Percentiles rank a stretch among this genome's conserved stretches.
Conservation (phyloP, 2,797 vertebrate genomes). For the Hippoglossus hippoglossus region DNA sequence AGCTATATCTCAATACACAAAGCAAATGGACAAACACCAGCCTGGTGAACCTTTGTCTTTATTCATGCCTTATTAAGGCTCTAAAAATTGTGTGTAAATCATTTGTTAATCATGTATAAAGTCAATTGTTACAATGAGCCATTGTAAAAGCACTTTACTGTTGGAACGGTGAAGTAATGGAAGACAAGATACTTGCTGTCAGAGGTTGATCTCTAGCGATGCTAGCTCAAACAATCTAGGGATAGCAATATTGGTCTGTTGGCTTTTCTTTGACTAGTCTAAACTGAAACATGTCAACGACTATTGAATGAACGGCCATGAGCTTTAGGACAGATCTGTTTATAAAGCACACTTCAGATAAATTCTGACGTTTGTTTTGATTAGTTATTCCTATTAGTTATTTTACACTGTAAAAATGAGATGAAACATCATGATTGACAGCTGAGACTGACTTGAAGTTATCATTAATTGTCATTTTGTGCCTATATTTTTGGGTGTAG, state of each 20-base stretch:
- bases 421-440: no score
- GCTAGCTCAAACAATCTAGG: background rate
- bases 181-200: no score
- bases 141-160: background rate
- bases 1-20: conserved; percentile 2
- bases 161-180: background rate
- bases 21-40: background rate
- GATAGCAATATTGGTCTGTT: background rate
- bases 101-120: no score
- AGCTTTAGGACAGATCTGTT: background rate
- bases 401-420: no score
- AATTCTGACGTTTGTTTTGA: no score
- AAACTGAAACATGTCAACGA: background rate
- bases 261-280: no score
- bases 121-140: background rate
- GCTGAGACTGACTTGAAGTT: no score
- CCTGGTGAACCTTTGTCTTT: background rate
- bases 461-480: no score
- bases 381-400: no score
- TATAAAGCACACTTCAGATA: no score
- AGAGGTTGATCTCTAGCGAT: background rate
- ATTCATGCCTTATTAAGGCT: background rate
- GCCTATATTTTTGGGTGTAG: no score
- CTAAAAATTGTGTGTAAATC: background rate
- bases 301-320: background rate